phyloP scores from a whole-genome alignment of 2,797 vertebrate species.

The Kryptopterus vitreolus region DNA sequence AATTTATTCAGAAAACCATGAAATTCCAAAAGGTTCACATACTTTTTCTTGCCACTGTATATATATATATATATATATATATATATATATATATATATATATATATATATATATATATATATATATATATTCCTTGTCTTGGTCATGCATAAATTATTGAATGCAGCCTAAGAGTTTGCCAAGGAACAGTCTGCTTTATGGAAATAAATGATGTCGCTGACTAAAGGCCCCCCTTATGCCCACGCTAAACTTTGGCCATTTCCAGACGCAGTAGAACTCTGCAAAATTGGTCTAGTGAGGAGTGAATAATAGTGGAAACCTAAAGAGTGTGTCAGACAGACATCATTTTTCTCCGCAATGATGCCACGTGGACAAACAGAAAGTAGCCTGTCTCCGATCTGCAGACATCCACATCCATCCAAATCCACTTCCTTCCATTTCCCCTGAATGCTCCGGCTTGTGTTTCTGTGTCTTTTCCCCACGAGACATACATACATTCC shows the following conservation, averaged over 20 bases:
- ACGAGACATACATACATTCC: conserved; percentile 27
- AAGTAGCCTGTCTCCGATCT: neutral
- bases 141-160: conserved; percentile 8
- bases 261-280: neutral
- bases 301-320: neutral
- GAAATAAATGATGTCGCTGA: conserved; percentile 15
- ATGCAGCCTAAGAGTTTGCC: neutral
- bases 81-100: too few species aligned
- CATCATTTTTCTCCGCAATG: conserved; percentile 14
- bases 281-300: conserved; percentile 12
- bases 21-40: too few species aligned
- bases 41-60: too few species aligned
- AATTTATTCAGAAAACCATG: too few species aligned
- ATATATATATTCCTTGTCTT: neutral
- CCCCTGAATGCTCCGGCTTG: conserved; percentile 16
- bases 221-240: conserved; percentile 18
- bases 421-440: conserved; percentile 19
- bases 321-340: neutral
- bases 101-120: too few species aligned
- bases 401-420: conserved; percentile 15
- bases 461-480: conserved; percentile 22
- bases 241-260: conserved; percentile 24
- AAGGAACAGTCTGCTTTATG: conserved; percentile 29
- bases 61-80: too few species aligned
- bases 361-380: conserved; percentile 7